phyloP scores from a whole-genome alignment of 2,888 invertebrate genomes.

The Drosophila melanosoma region DNA sequence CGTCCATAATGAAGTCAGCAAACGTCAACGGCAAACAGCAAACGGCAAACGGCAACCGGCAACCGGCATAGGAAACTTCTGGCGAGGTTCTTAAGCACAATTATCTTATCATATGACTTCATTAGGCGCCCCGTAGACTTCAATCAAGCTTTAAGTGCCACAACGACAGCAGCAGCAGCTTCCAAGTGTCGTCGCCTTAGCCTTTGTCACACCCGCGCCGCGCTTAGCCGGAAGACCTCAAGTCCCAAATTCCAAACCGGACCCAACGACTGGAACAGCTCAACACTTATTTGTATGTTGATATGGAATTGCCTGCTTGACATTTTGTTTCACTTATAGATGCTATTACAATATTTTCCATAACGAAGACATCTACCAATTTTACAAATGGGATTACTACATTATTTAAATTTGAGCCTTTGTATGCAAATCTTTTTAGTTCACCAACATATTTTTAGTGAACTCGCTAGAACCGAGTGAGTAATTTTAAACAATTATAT shows the following conservation, averaged over 20 bases:
- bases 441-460: background rate
- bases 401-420: background rate
- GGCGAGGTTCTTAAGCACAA: conserved; percentile 47
- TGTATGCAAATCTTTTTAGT: background rate
- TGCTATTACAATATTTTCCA: background rate
- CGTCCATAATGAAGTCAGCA: conserved; percentile 45
- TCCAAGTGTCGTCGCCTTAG: conserved; percentile 58
- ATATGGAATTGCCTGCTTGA: background rate
- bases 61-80: conserved; percentile 15
- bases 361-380: background rate
- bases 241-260: conserved; percentile 32
- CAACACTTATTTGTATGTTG: background rate
- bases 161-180: conserved; percentile 35
- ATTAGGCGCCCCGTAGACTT: conserved; percentile 59
- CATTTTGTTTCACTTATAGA: background rate
- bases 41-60: conserved; percentile 1
- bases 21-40: conserved; percentile 6
- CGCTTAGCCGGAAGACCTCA: conserved; percentile 24
- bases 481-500: no score
- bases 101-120: conserved; percentile 71
- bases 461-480: background rate
- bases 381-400: no score
- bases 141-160: conserved; percentile 44
- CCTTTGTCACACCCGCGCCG: conserved; percentile 59
- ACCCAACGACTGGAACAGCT: conserved; percentile 23